Evolutionary conservation across 2,113 vertebrate genomes (phyloP), one percentile per base, ranked within the genome.

Genomic region (Todiramphus chloris): DNA sequence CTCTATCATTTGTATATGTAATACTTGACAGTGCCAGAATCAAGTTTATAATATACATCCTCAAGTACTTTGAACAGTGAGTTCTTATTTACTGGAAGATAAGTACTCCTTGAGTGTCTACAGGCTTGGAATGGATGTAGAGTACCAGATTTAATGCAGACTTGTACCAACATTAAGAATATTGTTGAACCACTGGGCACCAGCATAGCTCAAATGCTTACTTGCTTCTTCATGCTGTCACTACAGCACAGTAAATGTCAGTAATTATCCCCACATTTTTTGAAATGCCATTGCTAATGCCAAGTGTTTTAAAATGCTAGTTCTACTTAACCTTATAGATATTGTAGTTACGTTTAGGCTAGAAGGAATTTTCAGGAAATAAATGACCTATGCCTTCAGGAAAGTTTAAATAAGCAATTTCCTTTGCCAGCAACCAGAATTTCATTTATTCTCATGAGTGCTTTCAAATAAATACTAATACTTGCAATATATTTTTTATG

Each of bases 271-370:
- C 50, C 73, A 72, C 21, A 2, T 91, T 87, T 91, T 86, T 90
- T 93, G 91, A 96, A 96, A 96, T 93, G 79, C 68, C 85, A 73
- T 37, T 80, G 87, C 64, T 80, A 89, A 95, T 80, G 70, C 83
- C 69, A 83, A 75, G 53, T 80, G 74, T 68, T 90, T 94, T 72
- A 78, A 93, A 96, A 96, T 95, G 93, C 70, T 86, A 96, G 30
- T 56, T 67, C 11, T n/a, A 5, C 82, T 94, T 96, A 48, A 68
- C 33, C 44, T 78, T 94, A n/a, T 39, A 91, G 77, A 60, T 75
- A 55, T 18, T 83, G 44, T 83, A 90, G 55, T 83, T 77, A 25
- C 13, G 25, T 93, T 96, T 62, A 64, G 64, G 46, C 55, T 72
- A 13, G 73, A 46, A 81, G 60, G 44, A 77, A 16, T 80, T 75